Evolutionary conservation across 1,140 invertebrate genomes (phyloP).

Genomic region (Drosophila tropicalis): DNA sequence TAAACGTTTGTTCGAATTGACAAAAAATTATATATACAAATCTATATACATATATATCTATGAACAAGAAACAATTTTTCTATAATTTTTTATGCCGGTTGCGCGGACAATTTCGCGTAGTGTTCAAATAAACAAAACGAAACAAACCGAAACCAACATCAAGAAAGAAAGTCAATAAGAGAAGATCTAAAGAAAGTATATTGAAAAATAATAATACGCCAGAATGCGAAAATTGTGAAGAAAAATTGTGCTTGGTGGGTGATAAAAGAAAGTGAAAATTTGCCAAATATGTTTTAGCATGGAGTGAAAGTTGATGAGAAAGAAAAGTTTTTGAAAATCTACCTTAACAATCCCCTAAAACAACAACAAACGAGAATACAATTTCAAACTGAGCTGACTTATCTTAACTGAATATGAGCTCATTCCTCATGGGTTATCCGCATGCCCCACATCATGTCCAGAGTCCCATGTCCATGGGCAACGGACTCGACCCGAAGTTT

Average conservation of each 20-base stretch:
- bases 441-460: conserved; percentile 84
- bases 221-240: conserved; percentile 18
- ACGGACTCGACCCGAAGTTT: conserved; percentile 80
- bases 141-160: no score
- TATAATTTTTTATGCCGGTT: conserved; percentile 43
- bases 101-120: conserved; percentile 34
- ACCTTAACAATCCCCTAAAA: background rate
- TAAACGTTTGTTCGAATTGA: conserved; percentile 35
- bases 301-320: conserved; percentile 40
- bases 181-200: background rate
- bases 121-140: conserved; percentile 41
- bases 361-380: background rate
- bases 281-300: conserved; percentile 40
- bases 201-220: background rate
- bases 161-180: conserved; percentile 18
- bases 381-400: conserved; percentile 15
- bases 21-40: background rate
- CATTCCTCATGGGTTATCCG: conserved; percentile 83
- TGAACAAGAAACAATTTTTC: conserved; percentile 24
- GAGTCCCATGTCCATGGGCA: conserved; percentile 81
- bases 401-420: conserved; percentile 70
- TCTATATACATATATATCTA: background rate
- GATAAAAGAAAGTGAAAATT: conserved; percentile 19
- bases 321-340: conserved; percentile 15
- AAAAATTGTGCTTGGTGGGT: conserved; percentile 11